phyloP scores from a whole-genome alignment of 1,140 invertebrate genomes.

The Watersipora subatra region DNA sequence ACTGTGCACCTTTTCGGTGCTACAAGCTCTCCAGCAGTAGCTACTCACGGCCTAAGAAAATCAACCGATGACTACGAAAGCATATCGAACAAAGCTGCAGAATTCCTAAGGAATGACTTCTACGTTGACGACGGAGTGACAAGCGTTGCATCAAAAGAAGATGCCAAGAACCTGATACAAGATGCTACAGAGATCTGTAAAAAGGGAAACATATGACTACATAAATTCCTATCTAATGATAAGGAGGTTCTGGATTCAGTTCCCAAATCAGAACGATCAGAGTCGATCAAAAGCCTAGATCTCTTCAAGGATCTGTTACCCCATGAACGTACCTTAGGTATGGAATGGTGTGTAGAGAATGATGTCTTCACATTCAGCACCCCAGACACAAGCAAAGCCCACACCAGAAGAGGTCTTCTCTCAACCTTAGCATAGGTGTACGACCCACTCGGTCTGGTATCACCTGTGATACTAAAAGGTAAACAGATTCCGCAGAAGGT shows the following conservation, averaged over 20 bases:
- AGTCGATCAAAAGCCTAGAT: neutral
- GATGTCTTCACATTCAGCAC: neutral
- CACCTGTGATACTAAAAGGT: neutral
- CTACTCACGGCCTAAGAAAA: too few relatives aligned
- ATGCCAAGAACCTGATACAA: too few relatives aligned
- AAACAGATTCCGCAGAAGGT: slow-evolving; percentile 5
- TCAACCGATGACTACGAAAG: too few relatives aligned
- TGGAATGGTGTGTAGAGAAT: neutral
- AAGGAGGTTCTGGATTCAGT: neutral
- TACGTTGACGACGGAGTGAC: too few relatives aligned
- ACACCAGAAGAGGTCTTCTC: slow-evolving; percentile 3
- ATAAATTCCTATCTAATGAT: neutral
- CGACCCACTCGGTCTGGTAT: slow-evolving; percentile 6
- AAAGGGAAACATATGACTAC: neutral
- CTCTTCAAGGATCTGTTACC: neutral
- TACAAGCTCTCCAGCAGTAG: too few relatives aligned
- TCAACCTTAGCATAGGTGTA: slow-evolving; percentile 2
- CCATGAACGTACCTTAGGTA: neutral
- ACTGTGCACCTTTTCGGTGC: too few relatives aligned
- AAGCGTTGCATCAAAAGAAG: too few relatives aligned
- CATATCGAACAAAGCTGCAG: too few relatives aligned
- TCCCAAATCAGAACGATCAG: neutral
- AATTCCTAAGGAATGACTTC: too few relatives aligned
- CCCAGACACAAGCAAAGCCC: neutral
- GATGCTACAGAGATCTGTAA: too few relatives aligned